Base-by-base conservation (phyloP, 1,140 invertebrate genomes). In the Tribolium madens region DNA sequence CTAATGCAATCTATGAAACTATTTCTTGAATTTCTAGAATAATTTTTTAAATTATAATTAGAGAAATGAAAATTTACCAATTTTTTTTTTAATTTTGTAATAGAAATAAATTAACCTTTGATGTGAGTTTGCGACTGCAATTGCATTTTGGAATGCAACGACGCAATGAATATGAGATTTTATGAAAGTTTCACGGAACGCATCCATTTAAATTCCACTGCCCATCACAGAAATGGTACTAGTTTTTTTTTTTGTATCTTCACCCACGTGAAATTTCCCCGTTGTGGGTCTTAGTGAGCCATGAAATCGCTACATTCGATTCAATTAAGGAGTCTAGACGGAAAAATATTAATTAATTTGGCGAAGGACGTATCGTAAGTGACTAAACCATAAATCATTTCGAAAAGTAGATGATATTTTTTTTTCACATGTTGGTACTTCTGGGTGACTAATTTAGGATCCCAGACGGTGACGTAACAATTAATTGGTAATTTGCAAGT, bases 331-430 rank as follows among this genome's bases (percentile, higher is more conserved):
- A 64, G 57, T 64, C 57, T 64, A 64, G 57, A 64, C 31, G 14
- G 17, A 60, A 18, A 15, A 21, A 17, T 60, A 26, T 60, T n/a
- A 60, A 60, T 60, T 60, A 60, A 60, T 60, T 60, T 60, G 17
- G 15, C 26, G 57, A 64, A 64, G 57, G 57, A 64, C 57, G 12
- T 14, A 64, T 64, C 36, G 21, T 21, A 26, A 60, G 12, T 42
- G n/a, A 64, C n/a, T n/a, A n/a, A 33, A 57, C 57, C 57, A 64
- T 64, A 64, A 64, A 64, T 64, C 57, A 64, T 64, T 64, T 64
- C 57, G 57, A 64, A 2, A n/a, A 64, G 18, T 60, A 36, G 57
- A 64, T 21, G 57, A 64, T 42, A n/a, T n/a, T n/a, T n/a, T n/a
- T n/a, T n/a, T n/a, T 42, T n/a, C 9, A n/a, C 0, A 2, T 14